Percentiles rank a stretch among this genome's conserved stretches.
phyloP scores from a whole-genome alignment of 2,888 invertebrate species.

The Geotrupes spiniger region DNA sequence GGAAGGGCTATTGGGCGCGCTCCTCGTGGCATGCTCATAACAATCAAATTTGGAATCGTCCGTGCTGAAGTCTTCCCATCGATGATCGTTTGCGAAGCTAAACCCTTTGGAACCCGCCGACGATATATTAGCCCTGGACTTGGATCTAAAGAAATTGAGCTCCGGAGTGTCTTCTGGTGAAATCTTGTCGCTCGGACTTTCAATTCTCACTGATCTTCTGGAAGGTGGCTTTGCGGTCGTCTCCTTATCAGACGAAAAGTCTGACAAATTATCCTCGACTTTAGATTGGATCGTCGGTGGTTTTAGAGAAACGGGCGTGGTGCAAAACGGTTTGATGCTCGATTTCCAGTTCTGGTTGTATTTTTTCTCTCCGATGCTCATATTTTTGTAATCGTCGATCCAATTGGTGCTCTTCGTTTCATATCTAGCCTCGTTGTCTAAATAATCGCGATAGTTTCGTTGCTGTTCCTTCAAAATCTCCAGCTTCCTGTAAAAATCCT shows the following conservation, averaged over 20 bases:
- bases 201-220: conserved; percentile 48
- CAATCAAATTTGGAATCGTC: conserved; percentile 40
- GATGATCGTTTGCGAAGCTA: conserved; percentile 29
- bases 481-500: conserved; percentile 71
- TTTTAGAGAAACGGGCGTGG: conserved; percentile 37
- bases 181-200: conserved; percentile 41
- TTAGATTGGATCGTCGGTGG: conserved; percentile 23
- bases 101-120: conserved; percentile 37
- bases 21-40: conserved; percentile 44
- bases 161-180: conserved; percentile 34
- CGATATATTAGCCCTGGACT: conserved; percentile 39
- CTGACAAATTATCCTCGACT: conserved; percentile 35
- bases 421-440: conserved; percentile 37
- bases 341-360: conserved; percentile 24
- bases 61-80: conserved; percentile 42
- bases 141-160: conserved; percentile 32
- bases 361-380: conserved; percentile 27
- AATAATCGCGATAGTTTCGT: conserved; percentile 48
- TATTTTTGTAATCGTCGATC: conserved; percentile 46
- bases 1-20: conserved; percentile 60
- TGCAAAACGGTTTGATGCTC: conserved; percentile 38
- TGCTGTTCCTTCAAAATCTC: conserved; percentile 66
- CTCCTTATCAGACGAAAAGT: conserved; percentile 41
- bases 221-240: conserved; percentile 41
- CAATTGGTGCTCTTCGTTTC: conserved; percentile 39